These are phyloP conservation scores for Acrobasis repandana DNA, from an alignment of 2,888 invertebrate genomes.

Conservation along the genomic window DNA sequence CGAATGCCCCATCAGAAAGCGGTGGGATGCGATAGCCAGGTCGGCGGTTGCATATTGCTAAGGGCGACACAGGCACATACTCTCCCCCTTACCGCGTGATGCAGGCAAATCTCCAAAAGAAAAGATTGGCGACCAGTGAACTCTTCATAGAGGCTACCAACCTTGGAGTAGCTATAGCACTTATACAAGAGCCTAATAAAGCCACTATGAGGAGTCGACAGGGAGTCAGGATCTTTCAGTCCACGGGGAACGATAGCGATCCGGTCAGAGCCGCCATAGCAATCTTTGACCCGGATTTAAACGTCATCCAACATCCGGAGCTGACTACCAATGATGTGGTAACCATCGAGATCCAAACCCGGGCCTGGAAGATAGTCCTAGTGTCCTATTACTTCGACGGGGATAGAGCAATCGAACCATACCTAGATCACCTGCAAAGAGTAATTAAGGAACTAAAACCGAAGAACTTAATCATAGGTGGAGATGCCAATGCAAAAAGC, in stretches of 20 bases:
- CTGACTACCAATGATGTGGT: too few species aligned
- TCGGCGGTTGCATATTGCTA: conserved; percentile 27
- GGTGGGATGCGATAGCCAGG: conserved; percentile 30
- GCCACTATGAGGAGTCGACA: neutral
- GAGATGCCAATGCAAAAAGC: too few species aligned
- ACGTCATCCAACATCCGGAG: too few species aligned
- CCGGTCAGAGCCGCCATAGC: neutral
- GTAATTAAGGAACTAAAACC: too few species aligned
- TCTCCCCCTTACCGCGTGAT: neutral
- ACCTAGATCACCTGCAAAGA: too few species aligned
- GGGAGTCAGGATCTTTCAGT: neutral
- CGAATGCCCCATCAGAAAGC: conserved; percentile 17
- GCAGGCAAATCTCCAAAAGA: conserved; percentile 6
- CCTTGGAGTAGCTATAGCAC: neutral
- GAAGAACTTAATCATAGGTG: too few species aligned
- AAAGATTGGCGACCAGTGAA: neutral
- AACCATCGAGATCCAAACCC: too few species aligned
- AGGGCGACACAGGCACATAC: conserved; percentile 13
- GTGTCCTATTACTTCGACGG: too few species aligned
- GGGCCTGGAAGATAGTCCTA: too few species aligned
- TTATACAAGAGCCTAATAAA: too few species aligned
- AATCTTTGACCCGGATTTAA: too few species aligned
- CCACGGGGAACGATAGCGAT: neutral
- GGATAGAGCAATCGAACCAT: too few species aligned
- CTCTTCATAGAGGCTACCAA: neutral